Evolutionary conservation across 37 sponge, comb jelly and placozoan genomes (phyloP), one percentile per base, ranked within the genome.

Genomic region (Spongilla lacustris): DNA sequence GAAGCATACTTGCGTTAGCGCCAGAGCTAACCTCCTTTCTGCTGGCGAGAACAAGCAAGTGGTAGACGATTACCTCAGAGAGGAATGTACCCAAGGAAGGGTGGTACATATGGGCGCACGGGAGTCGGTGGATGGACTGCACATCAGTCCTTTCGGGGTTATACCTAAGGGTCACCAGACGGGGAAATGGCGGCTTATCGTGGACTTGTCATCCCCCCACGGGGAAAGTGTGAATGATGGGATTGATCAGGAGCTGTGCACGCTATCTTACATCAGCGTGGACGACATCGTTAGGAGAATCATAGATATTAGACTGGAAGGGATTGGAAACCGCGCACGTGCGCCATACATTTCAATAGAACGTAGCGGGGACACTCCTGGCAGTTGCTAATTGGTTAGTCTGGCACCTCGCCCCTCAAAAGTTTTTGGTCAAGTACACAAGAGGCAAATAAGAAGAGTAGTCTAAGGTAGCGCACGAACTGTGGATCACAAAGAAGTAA

Each of bases 201-300:
- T 25, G 35, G 58, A n/a, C 35, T 46, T 58, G 35, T 29, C 41
- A 46, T 38, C 22, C 67, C 58, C 81, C 81, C 24, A 26, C 26
- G 28, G 67, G n/a, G 58, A 28, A 25, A 79, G 81, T 50, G 71
- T 82, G 36, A 82, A 70, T 71, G 71, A 82, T 22, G 83, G 83
- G 33, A 82, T 82, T 30, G 28, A 30, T 30, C 4, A n/a, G 71
- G 83, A 82, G 30, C 83, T 69, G 26, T 82, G 71, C 83, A 31
- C 71, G 6, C 71, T 82, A 36, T 32, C 30, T 2, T 82, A 82
- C 35, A 48, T 83, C 58, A 41, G 50, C 36, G 84, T 83, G 21
- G 75, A 83, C 77, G 76, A 77, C 5, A 27, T 74, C 27, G 75
- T 24, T 21, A 71, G 19, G 4, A 32, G 2, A n/a, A n/a, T n/a